Evolutionary conservation across 2,113 vertebrate species (phyloP).

Genomic region (Hippopotamus amphibius): DNA sequence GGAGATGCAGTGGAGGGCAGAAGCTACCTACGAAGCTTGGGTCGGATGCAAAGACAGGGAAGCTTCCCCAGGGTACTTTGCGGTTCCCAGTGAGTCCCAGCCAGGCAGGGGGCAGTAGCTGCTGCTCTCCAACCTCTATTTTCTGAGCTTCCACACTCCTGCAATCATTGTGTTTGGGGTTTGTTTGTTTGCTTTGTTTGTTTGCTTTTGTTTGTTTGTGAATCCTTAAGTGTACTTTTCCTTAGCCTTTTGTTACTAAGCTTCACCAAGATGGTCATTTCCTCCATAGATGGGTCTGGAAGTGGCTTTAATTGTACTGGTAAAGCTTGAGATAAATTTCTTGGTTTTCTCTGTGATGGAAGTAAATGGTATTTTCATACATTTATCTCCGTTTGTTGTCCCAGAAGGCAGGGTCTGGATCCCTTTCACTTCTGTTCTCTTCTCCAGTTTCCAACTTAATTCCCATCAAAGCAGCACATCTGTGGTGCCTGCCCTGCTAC

Average conservation of each 20-base stretch:
- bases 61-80: neutral
- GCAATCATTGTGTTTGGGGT: neutral
- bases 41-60: neutral
- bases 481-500: too few relatives aligned
- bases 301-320: neutral
- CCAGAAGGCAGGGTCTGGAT: neutral
- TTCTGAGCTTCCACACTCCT: neutral
- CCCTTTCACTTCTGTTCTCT: neutral
- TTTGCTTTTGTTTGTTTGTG: neutral
- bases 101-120: neutral
- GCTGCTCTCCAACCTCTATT: neutral
- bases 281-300: neutral
- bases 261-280: neutral
- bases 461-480: neutral
- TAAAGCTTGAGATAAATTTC: neutral
- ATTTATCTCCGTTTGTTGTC: neutral
- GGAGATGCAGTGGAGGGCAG: neutral
- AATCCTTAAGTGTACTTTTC: neutral
- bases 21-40: neutral
- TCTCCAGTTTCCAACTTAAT: neutral
- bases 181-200: neutral
- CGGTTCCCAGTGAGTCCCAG: neutral
- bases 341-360: neutral
- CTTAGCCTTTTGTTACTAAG: neutral
- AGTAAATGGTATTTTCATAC: neutral